A percentile compares a stretch with the other conserved stretches of the same genome.
Evolutionary conservation across 2,113 vertebrate species (phyloP).

Genomic region (Corythornis madagascariensis): DNA sequence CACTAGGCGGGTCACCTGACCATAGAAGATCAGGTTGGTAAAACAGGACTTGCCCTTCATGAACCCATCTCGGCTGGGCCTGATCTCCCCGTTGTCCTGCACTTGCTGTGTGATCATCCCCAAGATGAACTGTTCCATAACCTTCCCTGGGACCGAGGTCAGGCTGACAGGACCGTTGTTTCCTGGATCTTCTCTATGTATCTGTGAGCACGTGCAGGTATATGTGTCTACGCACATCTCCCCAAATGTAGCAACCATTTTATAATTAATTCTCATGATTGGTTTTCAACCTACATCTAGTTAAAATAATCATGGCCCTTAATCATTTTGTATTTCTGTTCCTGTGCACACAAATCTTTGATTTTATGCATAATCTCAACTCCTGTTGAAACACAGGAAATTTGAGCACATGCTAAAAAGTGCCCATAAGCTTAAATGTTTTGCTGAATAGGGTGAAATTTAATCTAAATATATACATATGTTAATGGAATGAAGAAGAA

Average conservation of each 20-base stretch:
- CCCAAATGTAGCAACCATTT: not conserved
- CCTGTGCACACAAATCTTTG: not conserved
- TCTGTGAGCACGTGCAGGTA: rapidly evolving
- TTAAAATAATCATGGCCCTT: not conserved
- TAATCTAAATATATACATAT: not conserved
- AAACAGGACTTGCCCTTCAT: no score
- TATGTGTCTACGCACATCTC: not conserved
- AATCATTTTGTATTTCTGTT: not conserved
- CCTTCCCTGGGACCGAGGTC: no score
- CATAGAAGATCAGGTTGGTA: no score
- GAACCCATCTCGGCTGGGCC: no score
- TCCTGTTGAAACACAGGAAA: not conserved
- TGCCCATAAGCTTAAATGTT: not conserved
- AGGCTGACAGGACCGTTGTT: no score
- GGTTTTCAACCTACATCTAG: not conserved
- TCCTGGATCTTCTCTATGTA: no score
- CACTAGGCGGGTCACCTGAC: no score
- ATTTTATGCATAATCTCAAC: not conserved
- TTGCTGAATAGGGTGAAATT: not conserved
- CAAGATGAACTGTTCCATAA: no score
- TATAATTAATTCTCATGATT: not conserved
- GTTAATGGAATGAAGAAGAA: not conserved
- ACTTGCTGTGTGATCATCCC: no score
- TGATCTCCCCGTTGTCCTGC: no score
- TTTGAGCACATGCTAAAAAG: not conserved